Conservation (phyloP, 2,888 invertebrate genomes). For the Plebejus melissa region DNA sequence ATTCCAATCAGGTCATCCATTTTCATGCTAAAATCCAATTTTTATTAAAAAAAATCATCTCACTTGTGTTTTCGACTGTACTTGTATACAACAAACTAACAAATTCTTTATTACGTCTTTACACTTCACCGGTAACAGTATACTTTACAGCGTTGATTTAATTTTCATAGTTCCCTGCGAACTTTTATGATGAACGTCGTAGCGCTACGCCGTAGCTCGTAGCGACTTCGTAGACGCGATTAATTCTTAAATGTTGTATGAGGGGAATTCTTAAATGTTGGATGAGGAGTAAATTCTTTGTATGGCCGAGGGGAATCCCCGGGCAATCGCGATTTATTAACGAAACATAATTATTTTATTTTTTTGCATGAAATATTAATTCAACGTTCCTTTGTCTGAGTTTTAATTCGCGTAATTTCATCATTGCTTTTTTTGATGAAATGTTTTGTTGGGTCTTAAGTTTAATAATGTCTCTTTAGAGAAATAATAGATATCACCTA, state of each 20-base stretch:
- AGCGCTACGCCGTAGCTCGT: slow-evolving; percentile 36
- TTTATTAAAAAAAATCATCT: not conserved
- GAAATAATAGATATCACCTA: too few relatives aligned
- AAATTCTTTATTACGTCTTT: slow-evolving; percentile 10
- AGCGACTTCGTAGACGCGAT: slow-evolving; percentile 50
- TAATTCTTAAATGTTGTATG: slow-evolving; percentile 68
- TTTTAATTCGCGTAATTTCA: slow-evolving; percentile 5
- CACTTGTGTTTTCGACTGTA: not conserved
- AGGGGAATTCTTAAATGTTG: slow-evolving; percentile 48
- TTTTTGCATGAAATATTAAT: slow-evolving; percentile 12
- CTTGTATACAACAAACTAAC: not conserved
- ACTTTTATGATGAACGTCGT: slow-evolving; percentile 62
- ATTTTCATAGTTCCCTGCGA: slow-evolving; percentile 63
- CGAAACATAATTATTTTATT: slow-evolving; percentile 24
- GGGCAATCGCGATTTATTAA: slow-evolving; percentile 29
- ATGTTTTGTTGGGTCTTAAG: not conserved
- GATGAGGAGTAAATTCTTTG: slow-evolving; percentile 50
- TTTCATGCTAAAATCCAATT: too few relatives aligned
- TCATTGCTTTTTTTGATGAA: not conserved
- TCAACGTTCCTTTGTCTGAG: not conserved
- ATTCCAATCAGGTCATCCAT: too few relatives aligned
- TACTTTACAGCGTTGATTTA: slow-evolving; percentile 45
- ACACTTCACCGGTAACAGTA: not conserved
- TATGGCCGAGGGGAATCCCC: slow-evolving; percentile 30
- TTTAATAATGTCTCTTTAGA: not conserved